Evolutionary conservation across 2,113 vertebrate species (phyloP).

Genomic region (Grammomys surdaster): DNA sequence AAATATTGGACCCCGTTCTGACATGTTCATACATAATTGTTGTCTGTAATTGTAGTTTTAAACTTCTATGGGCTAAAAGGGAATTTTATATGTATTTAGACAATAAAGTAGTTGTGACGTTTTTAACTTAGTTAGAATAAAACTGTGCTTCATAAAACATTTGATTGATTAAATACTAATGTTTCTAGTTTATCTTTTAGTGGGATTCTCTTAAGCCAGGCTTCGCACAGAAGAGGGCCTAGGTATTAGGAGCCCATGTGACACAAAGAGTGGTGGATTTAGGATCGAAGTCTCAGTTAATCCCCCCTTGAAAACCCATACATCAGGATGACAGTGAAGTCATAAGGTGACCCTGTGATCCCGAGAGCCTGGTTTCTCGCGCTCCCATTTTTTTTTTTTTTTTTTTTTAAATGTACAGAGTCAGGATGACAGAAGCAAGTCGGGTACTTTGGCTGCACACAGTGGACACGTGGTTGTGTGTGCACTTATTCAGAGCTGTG

Average conservation of each 20-base stretch:
- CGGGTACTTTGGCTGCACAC: background rate
- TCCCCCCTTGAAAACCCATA: background rate
- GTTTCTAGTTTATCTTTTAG: constrained; percentile 11
- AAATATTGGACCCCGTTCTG: background rate
- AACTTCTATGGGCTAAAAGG: background rate
- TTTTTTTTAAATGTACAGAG: background rate
- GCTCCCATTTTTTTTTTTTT: background rate
- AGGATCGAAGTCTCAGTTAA: background rate
- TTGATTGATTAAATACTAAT: constrained; percentile 23
- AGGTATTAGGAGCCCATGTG: background rate
- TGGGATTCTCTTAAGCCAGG: background rate
- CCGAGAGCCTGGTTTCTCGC: background rate
- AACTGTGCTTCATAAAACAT: constrained; percentile 28
- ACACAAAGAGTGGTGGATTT: background rate
- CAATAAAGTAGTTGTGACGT: constrained; percentile 10
- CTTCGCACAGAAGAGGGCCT: background rate
- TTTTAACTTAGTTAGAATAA: constrained; percentile 46
- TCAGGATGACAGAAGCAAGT: background rate
- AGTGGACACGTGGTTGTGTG: background rate
- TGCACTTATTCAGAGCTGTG: background rate
- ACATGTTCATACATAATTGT: background rate
- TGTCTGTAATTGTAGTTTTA: background rate
- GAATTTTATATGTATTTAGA: background rate
- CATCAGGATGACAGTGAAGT: background rate
- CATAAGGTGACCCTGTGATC: background rate